Conservation (phyloP, 1,140 invertebrate genomes). For the Campodea augens region DNA sequence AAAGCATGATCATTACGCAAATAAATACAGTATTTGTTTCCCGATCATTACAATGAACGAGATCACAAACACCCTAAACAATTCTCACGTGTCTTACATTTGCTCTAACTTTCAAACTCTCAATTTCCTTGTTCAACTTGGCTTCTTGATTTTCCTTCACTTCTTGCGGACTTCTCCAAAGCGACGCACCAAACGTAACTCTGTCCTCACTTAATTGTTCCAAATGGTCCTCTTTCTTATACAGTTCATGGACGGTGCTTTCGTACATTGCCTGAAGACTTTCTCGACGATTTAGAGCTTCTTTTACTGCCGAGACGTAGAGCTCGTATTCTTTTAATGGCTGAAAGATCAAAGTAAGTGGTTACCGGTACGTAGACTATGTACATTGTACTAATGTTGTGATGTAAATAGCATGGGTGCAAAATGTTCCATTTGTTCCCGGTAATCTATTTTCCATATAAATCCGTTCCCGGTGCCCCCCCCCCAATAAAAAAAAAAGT, state of each 20-base stretch:
- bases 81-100: too few relatives aligned
- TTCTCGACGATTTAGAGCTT: conserved; percentile 42
- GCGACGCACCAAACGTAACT: conserved; percentile 21
- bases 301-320: conserved; percentile 46
- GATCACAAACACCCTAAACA: too few relatives aligned
- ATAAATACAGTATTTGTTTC: too few relatives aligned
- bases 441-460: too few relatives aligned
- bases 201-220: conserved; percentile 34
- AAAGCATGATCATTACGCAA: too few relatives aligned
- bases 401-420: too few relatives aligned
- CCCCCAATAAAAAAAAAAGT: too few relatives aligned
- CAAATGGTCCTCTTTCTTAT: conserved; percentile 38
- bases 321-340: conserved; percentile 47
- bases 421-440: too few relatives aligned
- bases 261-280: conserved; percentile 49
- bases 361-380: background rate
- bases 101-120: background rate
- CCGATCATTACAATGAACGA: too few relatives aligned
- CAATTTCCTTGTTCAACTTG: background rate
- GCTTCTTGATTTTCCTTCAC: conserved; percentile 28
- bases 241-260: conserved; percentile 38
- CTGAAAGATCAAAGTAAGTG: conserved; percentile 14
- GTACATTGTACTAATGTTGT: background rate
- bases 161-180: conserved; percentile 32
- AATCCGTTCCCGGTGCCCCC: too few relatives aligned